A percentile compares a stretch with the other conserved stretches of the same genome.
Evolutionary conservation across 2,888 invertebrate genomes (phyloP).

Genomic region (Keiferia lycopersicella): DNA sequence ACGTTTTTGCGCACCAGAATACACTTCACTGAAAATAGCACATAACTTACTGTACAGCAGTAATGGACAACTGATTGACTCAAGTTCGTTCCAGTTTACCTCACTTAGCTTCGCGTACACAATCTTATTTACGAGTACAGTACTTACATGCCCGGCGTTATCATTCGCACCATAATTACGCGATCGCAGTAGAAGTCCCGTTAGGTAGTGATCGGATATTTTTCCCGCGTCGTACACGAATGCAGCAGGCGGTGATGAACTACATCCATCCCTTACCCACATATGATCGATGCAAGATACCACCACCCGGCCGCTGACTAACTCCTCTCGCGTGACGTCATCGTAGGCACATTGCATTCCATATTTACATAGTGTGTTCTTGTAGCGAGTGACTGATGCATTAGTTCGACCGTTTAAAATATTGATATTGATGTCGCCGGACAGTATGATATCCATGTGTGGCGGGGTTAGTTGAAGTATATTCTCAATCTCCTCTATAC

Average conservation of each 20-base stretch:
- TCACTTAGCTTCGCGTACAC: neutral
- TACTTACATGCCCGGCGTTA: neutral
- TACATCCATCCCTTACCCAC: constrained; percentile 1
- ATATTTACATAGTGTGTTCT: neutral
- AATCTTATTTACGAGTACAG: neutral
- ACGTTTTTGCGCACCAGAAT: neutral
- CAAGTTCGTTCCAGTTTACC: neutral
- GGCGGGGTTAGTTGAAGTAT: neutral
- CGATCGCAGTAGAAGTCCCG: neutral
- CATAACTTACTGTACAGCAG: neutral
- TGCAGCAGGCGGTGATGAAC: neutral
- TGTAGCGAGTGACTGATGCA: neutral
- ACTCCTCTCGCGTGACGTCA: constrained; percentile 5
- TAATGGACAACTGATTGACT: neutral
- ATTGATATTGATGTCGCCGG: neutral
- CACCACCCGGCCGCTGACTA: neutral
- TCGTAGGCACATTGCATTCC: constrained; percentile 3
- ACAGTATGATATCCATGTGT: neutral
- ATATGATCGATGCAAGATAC: neutral
- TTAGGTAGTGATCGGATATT: constrained; percentile 4
- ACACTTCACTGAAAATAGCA: neutral
- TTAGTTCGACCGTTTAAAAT: neutral
- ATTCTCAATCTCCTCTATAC: too few relatives aligned
- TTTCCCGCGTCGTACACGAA: neutral
- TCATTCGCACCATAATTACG: neutral